Evolutionary conservation across 2,888 invertebrate genomes (phyloP).

Genomic region (Drosophila colorata): DNA sequence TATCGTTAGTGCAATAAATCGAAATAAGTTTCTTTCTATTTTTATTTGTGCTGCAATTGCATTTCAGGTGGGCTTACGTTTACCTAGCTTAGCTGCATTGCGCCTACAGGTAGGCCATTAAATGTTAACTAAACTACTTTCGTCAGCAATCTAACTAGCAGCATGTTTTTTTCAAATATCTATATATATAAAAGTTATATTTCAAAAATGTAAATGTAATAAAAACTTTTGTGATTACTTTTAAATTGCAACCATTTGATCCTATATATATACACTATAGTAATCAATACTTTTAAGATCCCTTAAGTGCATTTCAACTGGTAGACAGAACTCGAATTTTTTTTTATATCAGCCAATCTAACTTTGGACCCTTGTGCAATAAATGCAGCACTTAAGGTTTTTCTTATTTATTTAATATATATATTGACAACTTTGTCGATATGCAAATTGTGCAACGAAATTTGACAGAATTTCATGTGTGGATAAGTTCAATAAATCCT

Average conservation of each 20-base stretch:
- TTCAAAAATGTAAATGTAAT: background rate
- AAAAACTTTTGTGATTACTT: background rate
- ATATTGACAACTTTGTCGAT: slow-evolving; percentile 15
- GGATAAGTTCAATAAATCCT: slow-evolving; percentile 21
- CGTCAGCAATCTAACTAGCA: background rate
- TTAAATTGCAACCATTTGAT: background rate
- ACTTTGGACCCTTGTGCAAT: too few species aligned
- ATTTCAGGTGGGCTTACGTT: background rate
- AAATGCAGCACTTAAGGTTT: too few species aligned
- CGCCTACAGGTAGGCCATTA: slow-evolving; percentile 32
- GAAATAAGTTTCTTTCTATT: slow-evolving; percentile 55
- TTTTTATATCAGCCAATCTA: too few species aligned
- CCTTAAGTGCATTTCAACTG: slow-evolving; percentile 3
- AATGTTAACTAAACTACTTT: background rate
- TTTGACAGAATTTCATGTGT: slow-evolving; percentile 33
- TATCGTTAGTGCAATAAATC: slow-evolving; percentile 70
- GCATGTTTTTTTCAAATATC: too few species aligned
- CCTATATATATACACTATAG: too few species aligned
- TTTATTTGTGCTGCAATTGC: slow-evolving; percentile 34
- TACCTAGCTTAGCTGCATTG: background rate
- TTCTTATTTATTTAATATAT: slow-evolving; percentile 3
- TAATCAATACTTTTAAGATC: background rate
- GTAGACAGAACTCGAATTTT: background rate
- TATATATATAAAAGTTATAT: background rate
- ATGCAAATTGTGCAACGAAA: slow-evolving; percentile 39